Conservation (phyloP, 2,797 vertebrate species). For the Pangasius larnaudii region DNA sequence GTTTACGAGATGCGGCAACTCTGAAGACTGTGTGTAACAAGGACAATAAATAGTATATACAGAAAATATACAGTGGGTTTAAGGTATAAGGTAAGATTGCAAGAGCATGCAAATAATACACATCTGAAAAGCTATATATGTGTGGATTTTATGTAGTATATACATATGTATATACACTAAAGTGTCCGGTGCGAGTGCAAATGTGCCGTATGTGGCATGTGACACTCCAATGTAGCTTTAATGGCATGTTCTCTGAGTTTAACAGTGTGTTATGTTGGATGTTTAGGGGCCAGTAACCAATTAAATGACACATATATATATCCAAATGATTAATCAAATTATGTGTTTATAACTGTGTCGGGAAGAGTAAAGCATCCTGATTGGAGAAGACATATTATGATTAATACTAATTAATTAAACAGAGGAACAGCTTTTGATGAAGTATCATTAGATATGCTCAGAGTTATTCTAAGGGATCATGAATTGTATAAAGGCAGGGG, state of each 20-base stretch:
- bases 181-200: background rate
- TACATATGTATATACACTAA: background rate
- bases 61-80: background rate
- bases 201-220: background rate
- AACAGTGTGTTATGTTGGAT: background rate
- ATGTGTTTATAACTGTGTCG: background rate
- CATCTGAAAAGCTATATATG: background rate
- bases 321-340: background rate
- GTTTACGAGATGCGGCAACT: background rate
- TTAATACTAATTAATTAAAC: background rate
- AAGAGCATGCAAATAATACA: background rate
- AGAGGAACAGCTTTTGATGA: background rate
- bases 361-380: background rate
- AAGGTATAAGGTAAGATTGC: background rate
- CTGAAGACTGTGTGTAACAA: background rate
- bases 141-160: background rate
- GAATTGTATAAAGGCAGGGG: background rate
- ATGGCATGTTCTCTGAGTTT: slow-evolving; percentile 1
- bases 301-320: background rate
- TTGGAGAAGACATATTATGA: background rate
- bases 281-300: background rate
- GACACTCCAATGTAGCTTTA: background rate
- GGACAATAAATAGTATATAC: background rate
- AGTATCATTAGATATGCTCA: background rate
- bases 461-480: background rate